Evolutionary conservation across 2,113 vertebrate species (phyloP).

Genomic region (Colinus virginianus): DNA sequence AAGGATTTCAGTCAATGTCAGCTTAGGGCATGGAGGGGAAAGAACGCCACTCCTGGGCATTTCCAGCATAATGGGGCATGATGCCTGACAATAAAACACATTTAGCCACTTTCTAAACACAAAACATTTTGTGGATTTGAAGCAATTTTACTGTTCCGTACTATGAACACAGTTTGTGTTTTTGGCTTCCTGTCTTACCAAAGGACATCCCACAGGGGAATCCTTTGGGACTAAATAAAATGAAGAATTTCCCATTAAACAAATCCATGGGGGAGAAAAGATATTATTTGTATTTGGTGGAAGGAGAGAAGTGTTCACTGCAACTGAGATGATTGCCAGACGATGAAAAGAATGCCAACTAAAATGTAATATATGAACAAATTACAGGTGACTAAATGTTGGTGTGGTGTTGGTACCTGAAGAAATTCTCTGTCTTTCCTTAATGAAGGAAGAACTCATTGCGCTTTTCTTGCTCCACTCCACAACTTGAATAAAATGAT

Average conservation of each 20-base stretch:
- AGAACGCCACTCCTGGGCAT: conserved; percentile 64
- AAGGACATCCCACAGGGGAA: neutral
- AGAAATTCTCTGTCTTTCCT: neutral
- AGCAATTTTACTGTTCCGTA: neutral
- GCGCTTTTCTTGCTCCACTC: neutral
- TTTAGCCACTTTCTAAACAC: conserved; percentile 57
- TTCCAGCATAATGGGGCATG: conserved; percentile 64
- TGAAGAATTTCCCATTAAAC: neutral
- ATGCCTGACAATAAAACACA: conserved; percentile 70
- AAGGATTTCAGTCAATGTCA: conserved; percentile 78
- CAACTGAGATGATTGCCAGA: accelerated
- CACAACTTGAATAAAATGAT: neutral
- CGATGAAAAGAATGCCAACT: neutral
- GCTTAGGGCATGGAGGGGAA: conserved; percentile 3
- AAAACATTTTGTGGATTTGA: neutral
- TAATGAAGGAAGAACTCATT: neutral
- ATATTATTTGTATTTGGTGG: neutral
- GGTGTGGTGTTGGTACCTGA: neutral
- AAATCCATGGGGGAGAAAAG: neutral
- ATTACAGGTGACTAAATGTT: neutral
- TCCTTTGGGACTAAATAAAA: neutral
- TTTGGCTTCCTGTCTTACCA: conserved; percentile 13
- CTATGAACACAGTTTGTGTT: neutral
- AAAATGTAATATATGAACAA: neutral
- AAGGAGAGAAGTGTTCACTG: neutral